A percentile compares a stretch with the other conserved stretches of the same genome.
Evolutionary conservation across 2,113 vertebrate species (phyloP).

Genomic region (Leucosticte australis): DNA sequence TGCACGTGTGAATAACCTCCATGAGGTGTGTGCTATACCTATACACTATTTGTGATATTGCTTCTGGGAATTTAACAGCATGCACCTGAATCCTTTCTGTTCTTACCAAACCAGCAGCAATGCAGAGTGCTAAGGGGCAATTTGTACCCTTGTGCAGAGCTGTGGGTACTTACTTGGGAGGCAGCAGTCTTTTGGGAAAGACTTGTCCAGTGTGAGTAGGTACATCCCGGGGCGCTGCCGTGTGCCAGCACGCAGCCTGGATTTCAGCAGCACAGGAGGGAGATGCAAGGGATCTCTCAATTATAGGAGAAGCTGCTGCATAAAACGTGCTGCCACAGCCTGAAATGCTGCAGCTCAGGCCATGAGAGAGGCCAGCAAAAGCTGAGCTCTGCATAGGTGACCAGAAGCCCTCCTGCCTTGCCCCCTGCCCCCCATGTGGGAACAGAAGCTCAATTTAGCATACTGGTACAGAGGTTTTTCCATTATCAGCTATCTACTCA

Average conservation of each 20-base stretch:
- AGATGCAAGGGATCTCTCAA: neutral
- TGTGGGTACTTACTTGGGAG: neutral
- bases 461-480: neutral
- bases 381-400: neutral
- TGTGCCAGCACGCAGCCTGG: rapidly evolving
- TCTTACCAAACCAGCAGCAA: neutral
- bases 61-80: neutral
- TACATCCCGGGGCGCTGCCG: rapidly evolving
- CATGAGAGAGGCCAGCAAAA: neutral
- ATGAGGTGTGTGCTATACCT: neutral
- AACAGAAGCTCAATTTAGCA: neutral
- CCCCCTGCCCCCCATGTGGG: rapidly evolving
- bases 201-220: neutral
- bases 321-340: neutral
- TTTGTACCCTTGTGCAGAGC: neutral
- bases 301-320: neutral
- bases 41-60: rapidly evolving
- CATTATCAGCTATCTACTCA: neutral
- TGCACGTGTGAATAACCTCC: neutral
- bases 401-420: neutral
- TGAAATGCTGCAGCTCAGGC: neutral
- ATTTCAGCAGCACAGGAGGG: neutral
- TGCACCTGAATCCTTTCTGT: neutral
- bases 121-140: rapidly evolving
- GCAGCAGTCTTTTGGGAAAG: neutral